Evolutionary conservation across 2,888 invertebrate genomes (phyloP), one percentile per base, ranked within the genome.

Genomic region (Phrixothrix hirtus): DNA sequence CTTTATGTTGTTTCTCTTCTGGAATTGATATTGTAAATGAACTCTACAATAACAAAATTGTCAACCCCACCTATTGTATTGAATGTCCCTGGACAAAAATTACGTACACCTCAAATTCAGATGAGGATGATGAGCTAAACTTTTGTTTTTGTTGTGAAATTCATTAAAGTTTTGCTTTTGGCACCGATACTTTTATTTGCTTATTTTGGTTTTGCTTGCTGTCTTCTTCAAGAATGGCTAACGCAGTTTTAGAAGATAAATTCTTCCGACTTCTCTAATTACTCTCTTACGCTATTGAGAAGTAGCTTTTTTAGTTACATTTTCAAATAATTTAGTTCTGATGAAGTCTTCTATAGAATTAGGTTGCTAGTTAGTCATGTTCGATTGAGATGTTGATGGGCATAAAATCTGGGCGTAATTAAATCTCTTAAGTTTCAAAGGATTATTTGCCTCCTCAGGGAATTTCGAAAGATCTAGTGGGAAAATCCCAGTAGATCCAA

Each of bases 401-500:
- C 3, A 3, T 32, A 7, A 2, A 11, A 2, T 13, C 13, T 11
- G 11, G 11, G 3, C 2, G n/a, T n/a, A n/a, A 4, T 11, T 10
- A 10, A 13, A 32, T 2, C 16, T 12, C 10, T 34, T 6, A 2
- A 2, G 9, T 34, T 34, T 34, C 7, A 34, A 4, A 12, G 16
- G 14, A 17, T 36, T 21, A 21, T 36, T 21, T 15, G 17, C 16
- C 2, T 30, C 15, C 12, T 29, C 29, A 10, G 17, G 41, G 16
- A 30, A 16, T 4, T 36, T 36, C 1, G 9, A 6, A 7, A 7
- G 3, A 10, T 21, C 11, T 2, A 10, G n/a, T 5, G 17, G 35
- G 21, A 36, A 36, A 17, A 36, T 7, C 9, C 41, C 41, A 15
- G 41, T 41, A 1, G 12, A 41, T 16, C n/a, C 16, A 41, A 41